Evolutionary conservation across 2,888 invertebrate species (phyloP).

Genomic region (Coleophora flavipennella): DNA sequence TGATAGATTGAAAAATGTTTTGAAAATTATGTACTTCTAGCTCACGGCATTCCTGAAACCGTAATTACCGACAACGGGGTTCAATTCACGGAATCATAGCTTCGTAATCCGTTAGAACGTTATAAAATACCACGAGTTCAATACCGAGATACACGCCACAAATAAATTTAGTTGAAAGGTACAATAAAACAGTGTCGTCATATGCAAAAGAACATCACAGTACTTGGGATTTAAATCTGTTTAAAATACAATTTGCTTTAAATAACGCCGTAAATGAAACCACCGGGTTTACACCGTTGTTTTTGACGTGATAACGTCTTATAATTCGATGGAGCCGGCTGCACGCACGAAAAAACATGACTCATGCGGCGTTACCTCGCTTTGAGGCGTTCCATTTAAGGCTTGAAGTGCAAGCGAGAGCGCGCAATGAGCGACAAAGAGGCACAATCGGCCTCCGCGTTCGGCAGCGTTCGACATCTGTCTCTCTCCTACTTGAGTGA

Average conservation of each 20-base stretch:
- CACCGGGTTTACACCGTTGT: not conserved
- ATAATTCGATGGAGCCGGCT: no score
- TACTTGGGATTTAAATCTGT: constrained; percentile 4
- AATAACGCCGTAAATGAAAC: constrained; percentile 6
- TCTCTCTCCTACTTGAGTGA: no score
- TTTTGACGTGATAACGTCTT: no score
- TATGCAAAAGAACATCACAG: constrained; percentile 6
- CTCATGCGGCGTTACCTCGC: no score
- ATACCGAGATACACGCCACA: constrained; percentile 8
- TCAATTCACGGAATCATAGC: constrained; percentile 6
- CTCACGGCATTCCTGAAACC: constrained; percentile 12
- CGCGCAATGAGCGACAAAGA: no score
- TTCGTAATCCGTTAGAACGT: constrained; percentile 1
- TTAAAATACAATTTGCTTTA: constrained; percentile 8
- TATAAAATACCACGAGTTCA: constrained; percentile 8
- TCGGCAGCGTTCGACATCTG: no score
- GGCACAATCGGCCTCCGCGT: no score
- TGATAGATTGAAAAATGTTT: constrained; percentile 9
- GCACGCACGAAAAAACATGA: no score
- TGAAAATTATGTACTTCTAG: constrained; percentile 9
- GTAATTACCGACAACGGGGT: constrained; percentile 8
- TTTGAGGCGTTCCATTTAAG: no score
- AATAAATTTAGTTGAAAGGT: constrained; percentile 6
- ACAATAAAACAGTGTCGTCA: constrained; percentile 7
- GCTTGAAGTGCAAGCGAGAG: no score